A percentile compares a stretch with the other conserved stretches of the same genome.
Evolutionary conservation across 2,797 vertebrate species (phyloP).

Genomic region (Mycteria americana): DNA sequence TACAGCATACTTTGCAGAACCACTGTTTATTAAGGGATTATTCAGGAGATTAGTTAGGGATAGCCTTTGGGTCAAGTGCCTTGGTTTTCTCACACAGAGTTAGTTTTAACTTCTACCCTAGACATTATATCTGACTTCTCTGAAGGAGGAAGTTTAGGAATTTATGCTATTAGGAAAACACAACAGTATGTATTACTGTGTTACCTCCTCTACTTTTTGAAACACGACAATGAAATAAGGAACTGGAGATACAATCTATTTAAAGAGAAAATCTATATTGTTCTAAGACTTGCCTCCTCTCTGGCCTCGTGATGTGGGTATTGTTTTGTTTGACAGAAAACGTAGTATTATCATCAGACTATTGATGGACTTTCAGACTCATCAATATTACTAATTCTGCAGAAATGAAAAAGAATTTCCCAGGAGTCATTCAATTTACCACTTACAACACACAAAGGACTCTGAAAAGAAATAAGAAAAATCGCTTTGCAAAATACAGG

Average conservation of each 20-base stretch:
- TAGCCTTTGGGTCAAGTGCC: background rate
- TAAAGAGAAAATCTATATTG: background rate
- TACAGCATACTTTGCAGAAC: background rate
- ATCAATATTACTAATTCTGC: background rate
- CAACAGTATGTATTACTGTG: accelerated
- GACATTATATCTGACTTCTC: background rate
- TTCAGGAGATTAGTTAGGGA: background rate
- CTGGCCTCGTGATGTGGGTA: background rate
- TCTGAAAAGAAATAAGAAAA: background rate
- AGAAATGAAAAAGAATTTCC: conserved; percentile 15
- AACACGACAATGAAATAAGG: background rate
- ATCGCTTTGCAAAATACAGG: background rate
- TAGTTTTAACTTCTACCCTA: background rate
- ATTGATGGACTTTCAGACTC: background rate
- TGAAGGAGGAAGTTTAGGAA: background rate
- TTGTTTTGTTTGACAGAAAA: background rate
- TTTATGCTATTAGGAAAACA: background rate
- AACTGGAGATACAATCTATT: background rate
- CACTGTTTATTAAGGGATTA: background rate
- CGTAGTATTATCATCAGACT: background rate
- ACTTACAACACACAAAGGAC: background rate
- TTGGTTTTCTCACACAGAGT: background rate
- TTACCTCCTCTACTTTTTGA: background rate
- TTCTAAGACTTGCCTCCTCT: background rate
- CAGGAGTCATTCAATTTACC: background rate